phyloP scores from a whole-genome alignment of 1,140 invertebrate species.

The Acromyrmex charruanus region DNA sequence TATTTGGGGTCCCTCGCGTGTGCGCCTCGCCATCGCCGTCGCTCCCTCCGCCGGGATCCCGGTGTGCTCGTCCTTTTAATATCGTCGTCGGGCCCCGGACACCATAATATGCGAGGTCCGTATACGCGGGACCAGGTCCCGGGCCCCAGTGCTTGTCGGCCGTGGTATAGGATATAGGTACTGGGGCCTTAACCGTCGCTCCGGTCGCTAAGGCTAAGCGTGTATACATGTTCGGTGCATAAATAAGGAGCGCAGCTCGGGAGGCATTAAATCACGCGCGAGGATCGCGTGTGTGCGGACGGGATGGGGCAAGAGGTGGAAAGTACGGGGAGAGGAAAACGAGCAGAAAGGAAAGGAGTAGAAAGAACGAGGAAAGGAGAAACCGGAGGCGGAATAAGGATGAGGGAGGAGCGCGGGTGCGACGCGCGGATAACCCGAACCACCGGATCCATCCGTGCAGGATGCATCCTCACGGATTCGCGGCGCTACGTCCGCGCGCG shows the following conservation, averaged over 20 bases:
- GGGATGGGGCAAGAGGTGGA: not conserved
- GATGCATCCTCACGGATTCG: slow-evolving; percentile 76
- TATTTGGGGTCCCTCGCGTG: slow-evolving; percentile 75
- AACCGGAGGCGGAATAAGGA: slow-evolving; percentile 5
- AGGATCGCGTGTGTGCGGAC: slow-evolving; percentile 78
- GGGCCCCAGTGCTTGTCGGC: slow-evolving; percentile 76
- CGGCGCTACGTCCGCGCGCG: slow-evolving; percentile 72
- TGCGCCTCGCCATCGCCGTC: slow-evolving; percentile 67
- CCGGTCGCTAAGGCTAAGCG: slow-evolving; percentile 78
- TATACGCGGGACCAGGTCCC: slow-evolving; percentile 72
- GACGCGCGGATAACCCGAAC: slow-evolving; percentile 49
- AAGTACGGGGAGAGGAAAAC: slow-evolving; percentile 64
- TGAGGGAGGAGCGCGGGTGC: slow-evolving; percentile 39
- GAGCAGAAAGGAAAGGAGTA: slow-evolving; percentile 60
- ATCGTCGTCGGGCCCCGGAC: slow-evolving; percentile 73
- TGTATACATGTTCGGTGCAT: slow-evolving; percentile 84
- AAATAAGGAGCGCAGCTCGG: slow-evolving; percentile 84
- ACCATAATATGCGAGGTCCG: slow-evolving; percentile 81
- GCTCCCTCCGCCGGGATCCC: slow-evolving; percentile 43
- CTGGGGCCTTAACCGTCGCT: slow-evolving; percentile 77
- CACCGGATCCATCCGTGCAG: slow-evolving; percentile 74
- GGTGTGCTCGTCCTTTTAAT: slow-evolving; percentile 72
- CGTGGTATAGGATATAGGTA: slow-evolving; percentile 78
- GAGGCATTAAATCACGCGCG: slow-evolving; percentile 84
- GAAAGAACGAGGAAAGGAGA: slow-evolving; percentile 70